Base-by-base conservation (phyloP, 2,888 invertebrate genomes). In the Drosophila lacicola region DNA sequence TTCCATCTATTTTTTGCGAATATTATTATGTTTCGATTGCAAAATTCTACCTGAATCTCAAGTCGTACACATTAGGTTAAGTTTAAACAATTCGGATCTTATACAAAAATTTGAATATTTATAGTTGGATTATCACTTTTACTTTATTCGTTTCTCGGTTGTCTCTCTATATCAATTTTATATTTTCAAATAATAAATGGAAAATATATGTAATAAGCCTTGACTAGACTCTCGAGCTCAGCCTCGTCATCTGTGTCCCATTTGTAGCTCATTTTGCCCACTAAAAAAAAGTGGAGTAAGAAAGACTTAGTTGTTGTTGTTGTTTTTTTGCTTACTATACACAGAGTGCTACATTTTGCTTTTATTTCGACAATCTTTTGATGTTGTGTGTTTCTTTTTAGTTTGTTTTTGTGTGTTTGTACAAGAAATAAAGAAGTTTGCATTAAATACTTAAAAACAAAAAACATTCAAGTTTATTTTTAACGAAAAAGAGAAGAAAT, bases 281-380 rank as follows among this genome's bases (percentile, higher is more conserved):
- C 45, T 39, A 11, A 33, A 29, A 9, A 17, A 17, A 17, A 17
- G 17, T 17, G 17, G 17, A 17, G 17, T 17, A 58, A 51, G 58
- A 73, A 73, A 73, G 73, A 73, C 73, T 34, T 57, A 17, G 37
- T 55, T 70, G 53, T 34, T 66, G 33, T 49, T 50, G 45, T 41
- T 64, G 44, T 57, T 70, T 79, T 71, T 70, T 78, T 74, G 73
- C 82, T 82, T 84, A 84, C 71, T 83, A 81, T 81, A 85, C 84
- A 85, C 80, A 85, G 74, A 80, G 82, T 82, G 79, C 79, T 78
- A 82, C 68, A 66, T 67, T 72, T 88, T 84, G 76, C 67, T 55
- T 82, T 84, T 84, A 82, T 82, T 87, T 79, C 70, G 67, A 76
- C 76, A 82, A 80, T 76, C 55, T 68, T 49, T 65, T 60, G 39